These are phyloP conservation scores for Drosophila tristis DNA, from an alignment of 1,140 invertebrate genomes.

Conservation along the genomic window DNA sequence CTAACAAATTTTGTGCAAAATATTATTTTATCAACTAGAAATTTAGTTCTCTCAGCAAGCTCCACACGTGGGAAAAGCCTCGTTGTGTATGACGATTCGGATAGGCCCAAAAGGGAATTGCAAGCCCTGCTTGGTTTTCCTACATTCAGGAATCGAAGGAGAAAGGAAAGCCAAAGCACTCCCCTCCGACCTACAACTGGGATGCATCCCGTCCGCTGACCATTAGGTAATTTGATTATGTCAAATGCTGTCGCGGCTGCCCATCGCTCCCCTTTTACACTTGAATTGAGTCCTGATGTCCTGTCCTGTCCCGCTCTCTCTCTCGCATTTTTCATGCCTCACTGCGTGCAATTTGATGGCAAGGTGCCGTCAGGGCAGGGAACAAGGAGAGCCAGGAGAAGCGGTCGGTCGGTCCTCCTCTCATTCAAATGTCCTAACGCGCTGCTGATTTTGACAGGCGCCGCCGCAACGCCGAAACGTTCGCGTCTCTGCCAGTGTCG, in stretches of 20 bases:
- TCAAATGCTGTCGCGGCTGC: conserved; percentile 65
- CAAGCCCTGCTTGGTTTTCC: too few relatives aligned
- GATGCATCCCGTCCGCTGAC: neutral
- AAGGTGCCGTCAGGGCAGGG: conserved; percentile 15
- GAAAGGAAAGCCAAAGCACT: too few relatives aligned
- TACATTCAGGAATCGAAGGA: too few relatives aligned
- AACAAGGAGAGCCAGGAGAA: neutral
- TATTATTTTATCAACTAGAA: too few relatives aligned
- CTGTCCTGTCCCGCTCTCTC: conserved; percentile 7
- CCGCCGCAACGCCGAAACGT: conserved; percentile 21
- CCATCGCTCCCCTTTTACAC: conserved; percentile 72
- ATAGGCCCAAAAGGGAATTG: too few relatives aligned
- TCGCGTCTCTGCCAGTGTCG: conserved; percentile 1
- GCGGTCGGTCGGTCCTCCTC: conserved; percentile 28
- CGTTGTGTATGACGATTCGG: too few relatives aligned
- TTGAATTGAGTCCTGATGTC: conserved; percentile 72
- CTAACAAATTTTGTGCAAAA: too few relatives aligned
- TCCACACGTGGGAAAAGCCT: too few relatives aligned
- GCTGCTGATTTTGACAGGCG: conserved; percentile 72
- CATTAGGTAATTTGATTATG: conserved; percentile 79
- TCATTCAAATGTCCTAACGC: conserved; percentile 77
- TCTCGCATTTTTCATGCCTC: conserved; percentile 71
- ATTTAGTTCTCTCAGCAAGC: too few relatives aligned
- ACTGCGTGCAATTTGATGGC: conserved; percentile 68
- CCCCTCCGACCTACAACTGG: too few relatives aligned